Percentiles rank a stretch among this genome's conserved stretches.
These are phyloP conservation scores for Urocynchramus pylzowi DNA, from an alignment of 2,113 vertebrate species.

Conservation along the genomic window DNA sequence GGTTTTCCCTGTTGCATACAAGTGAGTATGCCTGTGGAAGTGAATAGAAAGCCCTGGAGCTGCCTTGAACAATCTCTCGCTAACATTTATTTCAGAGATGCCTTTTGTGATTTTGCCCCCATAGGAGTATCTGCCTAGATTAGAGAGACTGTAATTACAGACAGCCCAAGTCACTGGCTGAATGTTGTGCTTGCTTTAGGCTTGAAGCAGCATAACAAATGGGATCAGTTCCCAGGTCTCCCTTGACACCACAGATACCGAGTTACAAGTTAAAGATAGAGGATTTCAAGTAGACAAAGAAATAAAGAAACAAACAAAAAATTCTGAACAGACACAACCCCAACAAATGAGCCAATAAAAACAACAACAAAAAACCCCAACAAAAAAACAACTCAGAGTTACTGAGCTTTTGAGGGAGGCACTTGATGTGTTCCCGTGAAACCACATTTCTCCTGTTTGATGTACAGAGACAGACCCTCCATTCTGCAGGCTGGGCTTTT, in stretches of 20 bases:
- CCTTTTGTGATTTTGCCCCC: background rate
- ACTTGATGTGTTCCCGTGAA: background rate
- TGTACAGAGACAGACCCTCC: background rate
- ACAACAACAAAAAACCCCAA: background rate
- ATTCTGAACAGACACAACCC: fast-evolving
- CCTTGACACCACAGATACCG: fast-evolving
- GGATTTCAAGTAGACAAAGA: background rate
- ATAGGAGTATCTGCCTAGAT: background rate
- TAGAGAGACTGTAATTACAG: background rate
- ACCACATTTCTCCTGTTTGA: background rate
- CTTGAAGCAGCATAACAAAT: background rate
- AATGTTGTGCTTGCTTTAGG: background rate
- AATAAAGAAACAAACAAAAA: background rate
- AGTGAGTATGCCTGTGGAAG: background rate
- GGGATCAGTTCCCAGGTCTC: background rate
- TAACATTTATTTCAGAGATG: background rate
- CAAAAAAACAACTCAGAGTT: background rate
- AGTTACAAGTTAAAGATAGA: background rate
- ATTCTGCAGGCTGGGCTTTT: background rate
- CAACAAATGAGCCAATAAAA: too few relatives aligned
- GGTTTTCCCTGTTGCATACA: background rate
- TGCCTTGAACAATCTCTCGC: background rate
- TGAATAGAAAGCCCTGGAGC: background rate
- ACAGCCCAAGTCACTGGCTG: background rate
- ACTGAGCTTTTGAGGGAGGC: background rate